A percentile compares a stretch with the other conserved stretches of the same genome.
Conservation (phyloP, 2,113 vertebrate genomes). For the Xenopus borealis region DNA sequence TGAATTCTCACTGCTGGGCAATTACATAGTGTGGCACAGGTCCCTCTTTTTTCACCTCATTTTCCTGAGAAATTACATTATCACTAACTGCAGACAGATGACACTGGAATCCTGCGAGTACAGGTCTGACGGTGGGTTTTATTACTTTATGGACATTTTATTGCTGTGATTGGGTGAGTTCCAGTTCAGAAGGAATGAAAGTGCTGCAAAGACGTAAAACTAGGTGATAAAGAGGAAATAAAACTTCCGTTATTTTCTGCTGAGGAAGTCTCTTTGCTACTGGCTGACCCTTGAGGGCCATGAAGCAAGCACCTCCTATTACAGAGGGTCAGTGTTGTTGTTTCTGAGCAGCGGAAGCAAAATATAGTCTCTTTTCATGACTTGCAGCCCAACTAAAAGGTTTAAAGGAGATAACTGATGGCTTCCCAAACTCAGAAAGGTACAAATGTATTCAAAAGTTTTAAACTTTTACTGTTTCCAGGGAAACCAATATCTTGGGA, state of each 20-base stretch:
- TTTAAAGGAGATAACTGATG: constrained; percentile 21
- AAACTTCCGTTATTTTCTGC: constrained; percentile 31
- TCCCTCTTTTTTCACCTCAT: neutral
- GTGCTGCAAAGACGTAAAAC: constrained; percentile 32
- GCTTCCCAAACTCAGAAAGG: constrained; percentile 24
- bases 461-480: constrained; percentile 40
- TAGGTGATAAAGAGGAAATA: constrained; percentile 34
- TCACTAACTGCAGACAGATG: constrained; percentile 29
- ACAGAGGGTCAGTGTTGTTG: neutral
- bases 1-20: neutral
- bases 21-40: neutral
- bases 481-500: constrained; percentile 25
- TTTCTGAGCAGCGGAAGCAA: neutral
- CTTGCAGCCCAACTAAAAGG: constrained; percentile 5
- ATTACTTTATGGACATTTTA: constrained; percentile 40
- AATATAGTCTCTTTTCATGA: neutral
- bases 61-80: constrained; percentile 22
- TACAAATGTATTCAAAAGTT: constrained; percentile 31
- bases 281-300: constrained; percentile 12
- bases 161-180: constrained; percentile 31
- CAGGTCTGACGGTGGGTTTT: constrained; percentile 15
- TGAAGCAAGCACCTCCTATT: neutral
- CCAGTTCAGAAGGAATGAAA: constrained; percentile 34
- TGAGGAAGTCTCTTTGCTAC: constrained; percentile 17
- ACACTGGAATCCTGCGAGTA: constrained; percentile 26